Evolutionary conservation across 2,888 invertebrate species (phyloP), one percentile per base, ranked within the genome.

Genomic region (Lacanobia wlatinum): DNA sequence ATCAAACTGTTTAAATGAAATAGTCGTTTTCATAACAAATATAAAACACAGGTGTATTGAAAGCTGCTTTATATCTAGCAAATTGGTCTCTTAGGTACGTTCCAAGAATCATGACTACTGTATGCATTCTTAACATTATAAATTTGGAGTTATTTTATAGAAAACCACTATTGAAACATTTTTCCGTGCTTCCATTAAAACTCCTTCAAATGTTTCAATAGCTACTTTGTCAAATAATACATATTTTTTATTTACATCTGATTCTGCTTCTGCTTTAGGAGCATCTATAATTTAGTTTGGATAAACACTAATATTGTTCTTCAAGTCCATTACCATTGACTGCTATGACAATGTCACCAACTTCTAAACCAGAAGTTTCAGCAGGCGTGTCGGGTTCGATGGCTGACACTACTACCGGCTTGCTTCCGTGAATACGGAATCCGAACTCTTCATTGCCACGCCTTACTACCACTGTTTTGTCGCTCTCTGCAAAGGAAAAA

Each of bases 351-450:
- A 99, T 99, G 91, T 99, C 99, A 43, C 99, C 99, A 59, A 99
- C 98, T 96, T 98, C 98, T 67, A 99, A 95, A 0, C 99, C 99
- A 7, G 98, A 98, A 70, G 97, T 97, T 93, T 99, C 99, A 0
- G 99, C 99, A 0, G 99, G 98, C 1, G 99, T 99, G 84, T 98
- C 98, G 50, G 98, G 98, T 94, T 99, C 99, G 84, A 99, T 99
- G 28, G 98, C 98, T 6, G 99, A 99, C 43, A 99, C 99, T 18
- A 99, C 98, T n/a, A 99, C 99, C 1, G 99, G 99, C 89, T 98
- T 98, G 73, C 98, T 98, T 40, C 99, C 99, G 88, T 99, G 98
- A 89, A 99, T 99, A 77, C 99, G 97, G 93, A 99, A 99, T 18
- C 99, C 99, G 91, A 99, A 99, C 91, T 99, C 99, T 52, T 98